Conservation (phyloP, 2,888 invertebrate species). For the Xestia sexstrigata region DNA sequence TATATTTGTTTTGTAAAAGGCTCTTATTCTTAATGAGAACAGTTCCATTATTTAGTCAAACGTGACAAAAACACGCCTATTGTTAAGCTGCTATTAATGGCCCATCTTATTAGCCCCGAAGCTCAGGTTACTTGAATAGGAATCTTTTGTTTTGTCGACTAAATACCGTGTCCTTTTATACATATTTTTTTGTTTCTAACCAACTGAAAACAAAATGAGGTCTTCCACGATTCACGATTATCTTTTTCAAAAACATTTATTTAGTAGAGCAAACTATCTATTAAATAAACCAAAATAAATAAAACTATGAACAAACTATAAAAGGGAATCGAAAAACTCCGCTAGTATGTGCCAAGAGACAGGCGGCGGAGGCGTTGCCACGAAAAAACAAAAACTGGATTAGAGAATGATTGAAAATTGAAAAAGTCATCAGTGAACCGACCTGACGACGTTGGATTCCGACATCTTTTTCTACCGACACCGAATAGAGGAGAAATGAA, state of each 20-base stretch:
- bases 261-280: no score
- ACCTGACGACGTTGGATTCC: neutral
- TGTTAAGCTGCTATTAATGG: neutral
- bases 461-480: neutral
- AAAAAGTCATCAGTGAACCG: neutral
- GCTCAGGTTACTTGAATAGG: neutral
- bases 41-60: neutral
- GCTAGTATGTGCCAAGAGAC: no score
- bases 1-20: constrained; percentile 15
- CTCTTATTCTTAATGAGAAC: neutral
- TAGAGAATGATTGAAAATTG: no score
- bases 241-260: no score
- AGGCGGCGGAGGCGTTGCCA: no score
- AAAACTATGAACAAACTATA: no score
- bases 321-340: no score
- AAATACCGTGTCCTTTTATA: neutral
- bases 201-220: no score
- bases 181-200: neutral
- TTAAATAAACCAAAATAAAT: no score
- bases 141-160: neutral
- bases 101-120: neutral
- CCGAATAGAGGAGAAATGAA: neutral
- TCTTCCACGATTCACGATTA: no score
- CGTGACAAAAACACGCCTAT: neutral
- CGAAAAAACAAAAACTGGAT: no score